Percentiles rank a stretch among this genome's conserved stretches.
Evolutionary conservation across 2,113 vertebrate species (phyloP).

Genomic region (Ctenomys sociabilis): DNA sequence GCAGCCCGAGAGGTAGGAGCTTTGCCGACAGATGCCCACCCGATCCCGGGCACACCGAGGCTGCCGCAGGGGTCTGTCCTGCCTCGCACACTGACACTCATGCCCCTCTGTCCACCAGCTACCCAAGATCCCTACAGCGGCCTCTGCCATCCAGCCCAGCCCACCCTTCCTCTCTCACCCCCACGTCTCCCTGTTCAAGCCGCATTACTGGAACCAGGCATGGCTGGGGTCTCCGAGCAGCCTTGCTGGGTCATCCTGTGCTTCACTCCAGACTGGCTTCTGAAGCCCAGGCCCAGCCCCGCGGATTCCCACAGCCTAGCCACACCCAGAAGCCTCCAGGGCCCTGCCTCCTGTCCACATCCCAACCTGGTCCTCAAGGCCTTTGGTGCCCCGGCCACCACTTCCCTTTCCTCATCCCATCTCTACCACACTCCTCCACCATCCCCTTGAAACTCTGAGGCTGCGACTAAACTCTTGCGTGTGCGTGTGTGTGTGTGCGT

Average conservation of each 20-base stretch:
- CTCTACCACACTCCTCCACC: no score
- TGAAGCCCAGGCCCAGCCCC: no score
- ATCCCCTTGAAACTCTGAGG: background rate
- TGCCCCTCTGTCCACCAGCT: no score
- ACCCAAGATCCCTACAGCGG: background rate
- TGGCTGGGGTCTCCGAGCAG: background rate
- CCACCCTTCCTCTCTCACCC: background rate
- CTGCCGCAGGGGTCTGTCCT: background rate
- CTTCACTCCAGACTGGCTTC: background rate
- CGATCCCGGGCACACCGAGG: background rate
- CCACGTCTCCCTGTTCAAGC: background rate
- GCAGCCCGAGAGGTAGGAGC: background rate
- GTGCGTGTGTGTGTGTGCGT: background rate
- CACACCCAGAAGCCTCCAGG: rapidly evolving
- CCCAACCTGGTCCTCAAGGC: rapidly evolving
- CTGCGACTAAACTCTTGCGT: background rate
- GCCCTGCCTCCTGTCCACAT: rapidly evolving
- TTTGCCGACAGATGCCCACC: background rate
- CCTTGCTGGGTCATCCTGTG: background rate
- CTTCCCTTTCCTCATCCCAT: background rate
- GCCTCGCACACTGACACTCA: background rate
- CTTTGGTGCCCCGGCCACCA: rapidly evolving
- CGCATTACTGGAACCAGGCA: rapidly evolving
- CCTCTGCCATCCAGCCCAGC: background rate
- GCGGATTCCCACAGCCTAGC: background rate